These are phyloP conservation scores for chimpanzee (Pan troglodytes) DNA, from an alignment of 2,113 vertebrate species.

Conservation along the genomic window NHGRI_mPanTro3-v2.1_pri NC_072408.2:89258001-89258500, in stretches of 20 bases:
- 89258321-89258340: background rate
- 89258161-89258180: background rate
- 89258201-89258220: background rate
- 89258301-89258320: background rate
- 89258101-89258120: background rate
- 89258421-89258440: background rate
- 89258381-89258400: background rate
- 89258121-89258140: background rate
- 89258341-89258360: background rate
- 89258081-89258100: background rate
- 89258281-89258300: background rate
- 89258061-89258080: background rate
- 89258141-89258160: background rate
- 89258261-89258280: background rate
- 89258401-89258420: background rate
- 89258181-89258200: background rate
- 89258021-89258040: background rate
- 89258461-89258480: background rate
- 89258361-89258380: background rate
- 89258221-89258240: background rate
- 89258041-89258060: background rate
- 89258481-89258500: background rate
- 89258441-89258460: background rate
- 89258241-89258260: background rate
- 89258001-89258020: background rate